Base-by-base conservation (phyloP, 2,797 vertebrate species). In the Chrysocyon brachyurus region DNA sequence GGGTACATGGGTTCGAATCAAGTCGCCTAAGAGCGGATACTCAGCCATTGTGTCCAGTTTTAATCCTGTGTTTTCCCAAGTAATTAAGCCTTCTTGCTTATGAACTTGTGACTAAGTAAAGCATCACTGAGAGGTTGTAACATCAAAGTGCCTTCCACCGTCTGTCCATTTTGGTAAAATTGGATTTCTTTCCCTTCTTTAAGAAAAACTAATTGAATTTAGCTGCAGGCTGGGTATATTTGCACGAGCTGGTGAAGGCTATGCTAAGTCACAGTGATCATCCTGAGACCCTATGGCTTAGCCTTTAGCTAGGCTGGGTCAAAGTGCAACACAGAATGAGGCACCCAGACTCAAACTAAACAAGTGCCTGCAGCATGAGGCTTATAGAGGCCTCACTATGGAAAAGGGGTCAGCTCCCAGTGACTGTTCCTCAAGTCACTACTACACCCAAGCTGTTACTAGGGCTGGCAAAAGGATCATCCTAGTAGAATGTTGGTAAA, bases 101-200 rank as follows among this genome's bases (percentile, higher is more conserved):
- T 99, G 99, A 99, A 99, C 99, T 99, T 99, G 99, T 98, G 98
- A 98, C 98, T 98, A 96, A 98, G 98, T 98, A 98, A 99, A 99
- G 99, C 98, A 87, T 63, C 98, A 91, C 98, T 24, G 97, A 98
- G 98, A 98, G 98, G 98, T 98, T 98, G 98, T 98, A 97, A 99
- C 98, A 99, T 99, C 99, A 99, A 99, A 99, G 98, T 98, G 96
- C 97, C 46, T 98, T 98, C 98, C 97, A 98, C 98, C 96, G 98
- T 97, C 98, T 98, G 98, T 98, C 98, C 88, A 0, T 96, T 98
- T 98, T 97, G 73, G 92, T 91, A 97, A 98, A 99, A 99, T 99
- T 98, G 99, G 98, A 99, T 99, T 99, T 98, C 92, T 98, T 98
- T 94, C 56, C 88, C 90, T 94, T 95, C 94, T 96, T 96, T 97